Evolutionary conservation across 2,888 invertebrate genomes (phyloP).

Genomic region (Drosophila glabriapex): DNA sequence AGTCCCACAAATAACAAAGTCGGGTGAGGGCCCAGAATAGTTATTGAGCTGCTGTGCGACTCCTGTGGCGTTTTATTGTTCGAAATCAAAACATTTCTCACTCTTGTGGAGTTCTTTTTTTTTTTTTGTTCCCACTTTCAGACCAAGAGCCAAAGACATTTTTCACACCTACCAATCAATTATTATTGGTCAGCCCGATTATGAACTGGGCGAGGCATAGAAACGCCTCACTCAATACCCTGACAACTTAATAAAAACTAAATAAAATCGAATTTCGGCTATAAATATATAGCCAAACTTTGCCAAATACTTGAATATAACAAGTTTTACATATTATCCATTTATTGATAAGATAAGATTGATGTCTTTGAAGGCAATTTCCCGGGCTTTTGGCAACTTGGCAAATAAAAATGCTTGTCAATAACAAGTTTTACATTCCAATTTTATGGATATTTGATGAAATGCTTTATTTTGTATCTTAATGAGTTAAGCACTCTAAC

Average conservation of each 20-base stretch:
- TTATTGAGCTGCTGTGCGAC: constrained; percentile 56
- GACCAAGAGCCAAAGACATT: constrained; percentile 31
- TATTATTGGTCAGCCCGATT: constrained; percentile 29
- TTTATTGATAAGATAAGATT: no score
- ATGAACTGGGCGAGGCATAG: constrained; percentile 3
- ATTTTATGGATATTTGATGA: not conserved
- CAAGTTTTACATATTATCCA: not conserved
- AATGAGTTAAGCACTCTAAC: not conserved
- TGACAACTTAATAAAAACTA: constrained; percentile 44
- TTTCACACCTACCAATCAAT: constrained; percentile 42
- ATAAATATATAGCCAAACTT: not conserved
- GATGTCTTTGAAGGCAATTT: not conserved
- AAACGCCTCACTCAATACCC: constrained; percentile 8
- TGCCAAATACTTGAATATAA: not conserved
- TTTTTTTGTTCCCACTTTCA: not conserved
- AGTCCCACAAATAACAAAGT: constrained; percentile 26
- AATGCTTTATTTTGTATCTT: not conserved
- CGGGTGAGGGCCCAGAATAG: constrained; percentile 5
- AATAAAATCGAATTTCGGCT: constrained; percentile 4
- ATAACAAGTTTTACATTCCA: not conserved
- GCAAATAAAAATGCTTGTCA: not conserved
- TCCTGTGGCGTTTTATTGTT: constrained; percentile 77
- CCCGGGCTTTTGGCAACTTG: not conserved
- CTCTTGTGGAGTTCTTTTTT: constrained; percentile 6
- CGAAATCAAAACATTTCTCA: constrained; percentile 75